phyloP scores from a whole-genome alignment of 2,888 invertebrate species.

The Girardia tigrina region DNA sequence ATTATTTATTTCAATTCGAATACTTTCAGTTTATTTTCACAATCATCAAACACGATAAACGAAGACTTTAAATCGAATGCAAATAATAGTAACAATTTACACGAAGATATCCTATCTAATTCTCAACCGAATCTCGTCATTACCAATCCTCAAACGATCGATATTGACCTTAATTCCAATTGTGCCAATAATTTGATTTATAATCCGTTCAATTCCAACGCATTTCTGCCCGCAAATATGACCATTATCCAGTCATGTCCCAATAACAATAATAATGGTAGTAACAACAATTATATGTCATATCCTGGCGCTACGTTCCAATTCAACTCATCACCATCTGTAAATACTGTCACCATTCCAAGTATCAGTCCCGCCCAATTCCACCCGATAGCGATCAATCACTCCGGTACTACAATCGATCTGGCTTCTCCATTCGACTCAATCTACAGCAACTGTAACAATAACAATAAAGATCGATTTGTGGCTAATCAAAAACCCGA shows the following conservation, averaged over 20 bases:
- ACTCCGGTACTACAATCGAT: not conserved
- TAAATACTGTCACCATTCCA: not conserved
- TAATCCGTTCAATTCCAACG: not conserved
- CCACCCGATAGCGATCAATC: not conserved
- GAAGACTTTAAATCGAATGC: not conserved
- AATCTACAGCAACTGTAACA: too few species aligned
- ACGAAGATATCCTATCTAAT: not conserved
- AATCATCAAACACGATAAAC: not conserved
- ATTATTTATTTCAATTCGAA: too few species aligned
- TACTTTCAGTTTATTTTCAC: conserved; percentile 8
- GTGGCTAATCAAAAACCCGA: not conserved
- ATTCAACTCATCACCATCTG: not conserved
- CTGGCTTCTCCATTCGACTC: not conserved
- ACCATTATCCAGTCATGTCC: not conserved
- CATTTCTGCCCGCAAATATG: not conserved
- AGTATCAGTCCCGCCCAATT: not conserved
- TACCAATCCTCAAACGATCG: not conserved
- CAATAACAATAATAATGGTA: not conserved
- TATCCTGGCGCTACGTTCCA: too few species aligned
- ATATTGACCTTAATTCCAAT: not conserved
- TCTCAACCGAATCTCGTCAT: not conserved
- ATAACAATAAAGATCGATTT: too few species aligned
- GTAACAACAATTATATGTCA: not conserved
- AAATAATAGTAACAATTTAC: not conserved
- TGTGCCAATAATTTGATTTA: not conserved